Base-by-base conservation (phyloP, 2,888 invertebrate species). In the Brachylomia viminalis region DNA sequence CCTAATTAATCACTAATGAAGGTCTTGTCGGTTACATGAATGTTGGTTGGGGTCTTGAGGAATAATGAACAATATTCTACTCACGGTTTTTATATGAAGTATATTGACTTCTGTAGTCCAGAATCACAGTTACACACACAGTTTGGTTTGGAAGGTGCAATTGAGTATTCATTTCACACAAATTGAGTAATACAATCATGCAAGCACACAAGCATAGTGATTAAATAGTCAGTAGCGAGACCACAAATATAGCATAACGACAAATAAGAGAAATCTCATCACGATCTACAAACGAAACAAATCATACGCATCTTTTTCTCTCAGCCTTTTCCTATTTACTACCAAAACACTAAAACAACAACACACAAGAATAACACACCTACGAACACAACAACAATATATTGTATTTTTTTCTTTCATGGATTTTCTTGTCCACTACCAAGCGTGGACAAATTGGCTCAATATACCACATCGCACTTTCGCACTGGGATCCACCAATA, bases 381-480 rank as follows among this genome's bases (percentile, higher is more conserved):
- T 20, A 8, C 49, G 20, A 45, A n/a, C n/a, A 27, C 15, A 56
- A 17, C 56, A 56, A 7, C 56, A 56, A 27, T 27, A 56, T 15
- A 15, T 27, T n/a, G 27, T 56, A 7, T n/a, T 56, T 13, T 17
- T 38, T 30, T 15, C 23, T 38, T 23, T 20, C 1, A 61, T 68
- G 11, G 17, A 71, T 49, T 47, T 38, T 2, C 7, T 13, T 3
- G 52, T 54, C 38, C 42, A n/a, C 10, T 13, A 15, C 3, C 30
- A n/a, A 42, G 1, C 33, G 17, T 20, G n/a, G 11, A 33, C 42
- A 42, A 38, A 23, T 27, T 33, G 23, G 17, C 23, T 42, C n/a
- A 52, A 52, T 61, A 70, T 87, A 42, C 88, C 88, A 45, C 84
- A 77, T 86, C 86, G 64, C 59, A 62, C n/a, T 72, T 78, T 86